Evolutionary conservation across 2,113 vertebrate species (phyloP), one percentile per base, ranked within the genome.

Genomic region (Ailurus styani): DNA sequence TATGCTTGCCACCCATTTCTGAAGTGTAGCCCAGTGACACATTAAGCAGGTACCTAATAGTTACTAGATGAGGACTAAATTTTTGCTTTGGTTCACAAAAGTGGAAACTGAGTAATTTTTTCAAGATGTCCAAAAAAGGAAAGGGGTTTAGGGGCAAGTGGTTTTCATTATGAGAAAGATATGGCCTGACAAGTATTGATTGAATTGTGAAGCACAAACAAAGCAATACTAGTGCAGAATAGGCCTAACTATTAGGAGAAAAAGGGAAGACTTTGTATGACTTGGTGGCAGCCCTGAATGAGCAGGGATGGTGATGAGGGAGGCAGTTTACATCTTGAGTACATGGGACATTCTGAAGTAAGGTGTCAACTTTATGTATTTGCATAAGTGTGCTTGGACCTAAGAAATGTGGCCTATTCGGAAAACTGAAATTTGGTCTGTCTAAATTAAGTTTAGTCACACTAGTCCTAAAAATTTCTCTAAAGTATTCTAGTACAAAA

Each of bases 101-200:
- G 40, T 95, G 23, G 62, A 97, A 90, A 87, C 54, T 57, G 55
- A 82, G 50, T 90, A 54, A 21, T 52, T 91, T 96, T 96, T 75
- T 25, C 68, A 82, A 47, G 17, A 8, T 87, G 57, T 45, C 45
- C n/a, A 88, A 45, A 14, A 93, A 93, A 18, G 23, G 42, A 79
- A 78, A 85, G 15, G 17, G 14, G 6, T 42, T 91, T 92, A 90
- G 40, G n/a, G 42, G 34, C 6, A 77, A 11, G 64, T 6, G 12
- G 40, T 93, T 96, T 83, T 90, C 57, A 62, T 75, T 77, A 60
- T 37, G 40, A 93, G 75, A 81, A 92, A 87, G 66, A 95, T 27
- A 95, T 40, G 52, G 17, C 55, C 40, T 88, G 54, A 75, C 13
- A 87, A 90, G 54, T 94, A 78, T 13, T 47, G n/a, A 68, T 34